phyloP scores from a whole-genome alignment of 2,113 vertebrate genomes.

The Bos javanicus region DNA sequence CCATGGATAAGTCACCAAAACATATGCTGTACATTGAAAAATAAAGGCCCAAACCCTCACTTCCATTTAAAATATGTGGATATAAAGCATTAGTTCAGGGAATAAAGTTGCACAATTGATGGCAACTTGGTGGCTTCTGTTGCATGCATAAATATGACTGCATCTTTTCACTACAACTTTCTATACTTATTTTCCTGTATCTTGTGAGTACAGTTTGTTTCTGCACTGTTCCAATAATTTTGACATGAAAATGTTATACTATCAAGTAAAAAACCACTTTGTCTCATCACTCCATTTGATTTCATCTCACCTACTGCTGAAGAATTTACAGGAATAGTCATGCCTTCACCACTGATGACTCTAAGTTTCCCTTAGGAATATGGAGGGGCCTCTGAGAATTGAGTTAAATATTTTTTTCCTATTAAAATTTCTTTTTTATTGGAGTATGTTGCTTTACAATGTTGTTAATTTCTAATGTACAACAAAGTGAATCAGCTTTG shows the following conservation, averaged over 20 bases:
- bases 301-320: not conserved
- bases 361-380: not conserved
- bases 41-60: not conserved
- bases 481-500: not conserved
- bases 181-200: not conserved
- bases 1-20: not conserved
- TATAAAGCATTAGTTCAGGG: not conserved
- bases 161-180: not conserved
- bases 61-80: not conserved
- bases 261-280: not conserved
- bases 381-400: not conserved
- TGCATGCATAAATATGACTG: not conserved
- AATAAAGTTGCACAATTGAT: not conserved
- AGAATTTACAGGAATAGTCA: not conserved
- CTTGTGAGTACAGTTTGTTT: not conserved
- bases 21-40: not conserved
- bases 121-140: not conserved
- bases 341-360: not conserved
- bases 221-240: not conserved
- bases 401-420: not conserved
- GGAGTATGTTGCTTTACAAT: not conserved
- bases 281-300: not conserved
- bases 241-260: not conserved
- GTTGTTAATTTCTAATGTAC: not conserved
- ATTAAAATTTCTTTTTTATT: not conserved